Evolutionary conservation across 2,113 vertebrate genomes (phyloP).

Genomic region (Hemiprocne comata): DNA sequence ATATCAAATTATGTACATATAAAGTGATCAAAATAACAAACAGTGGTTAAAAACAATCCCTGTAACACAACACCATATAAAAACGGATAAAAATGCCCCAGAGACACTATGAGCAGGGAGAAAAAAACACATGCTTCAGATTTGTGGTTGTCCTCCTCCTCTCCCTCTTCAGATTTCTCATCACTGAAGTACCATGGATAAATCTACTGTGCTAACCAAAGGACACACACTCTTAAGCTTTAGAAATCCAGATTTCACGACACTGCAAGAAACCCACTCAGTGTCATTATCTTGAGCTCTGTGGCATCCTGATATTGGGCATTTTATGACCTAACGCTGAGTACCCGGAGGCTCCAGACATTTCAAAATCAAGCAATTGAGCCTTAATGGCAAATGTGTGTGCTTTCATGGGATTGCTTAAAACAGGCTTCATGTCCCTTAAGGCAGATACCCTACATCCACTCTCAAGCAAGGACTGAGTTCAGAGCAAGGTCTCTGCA

Average conservation of each 20-base stretch:
- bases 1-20: not conserved
- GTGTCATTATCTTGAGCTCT: not conserved
- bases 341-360: not conserved
- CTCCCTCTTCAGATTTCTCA: not conserved
- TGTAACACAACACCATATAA: not conserved
- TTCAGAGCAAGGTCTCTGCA: slow-evolving; percentile 17
- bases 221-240: not conserved
- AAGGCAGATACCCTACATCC: not conserved
- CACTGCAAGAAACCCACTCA: not conserved
- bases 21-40: not conserved
- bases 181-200: not conserved
- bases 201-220: not conserved
- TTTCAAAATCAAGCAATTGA: not conserved
- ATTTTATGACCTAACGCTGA: not conserved
- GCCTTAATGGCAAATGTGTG: not conserved
- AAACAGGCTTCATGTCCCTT: slow-evolving; percentile 20
- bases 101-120: not conserved
- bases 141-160: not conserved
- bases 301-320: not conserved
- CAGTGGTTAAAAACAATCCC: not conserved
- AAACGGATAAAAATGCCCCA: not conserved
- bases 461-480: not conserved
- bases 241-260: not conserved
- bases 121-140: not conserved
- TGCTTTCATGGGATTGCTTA: not conserved